These are phyloP conservation scores for Oryctes rhinoceros DNA, from an alignment of 1,140 invertebrate species.

Conservation along the genomic window DNA sequence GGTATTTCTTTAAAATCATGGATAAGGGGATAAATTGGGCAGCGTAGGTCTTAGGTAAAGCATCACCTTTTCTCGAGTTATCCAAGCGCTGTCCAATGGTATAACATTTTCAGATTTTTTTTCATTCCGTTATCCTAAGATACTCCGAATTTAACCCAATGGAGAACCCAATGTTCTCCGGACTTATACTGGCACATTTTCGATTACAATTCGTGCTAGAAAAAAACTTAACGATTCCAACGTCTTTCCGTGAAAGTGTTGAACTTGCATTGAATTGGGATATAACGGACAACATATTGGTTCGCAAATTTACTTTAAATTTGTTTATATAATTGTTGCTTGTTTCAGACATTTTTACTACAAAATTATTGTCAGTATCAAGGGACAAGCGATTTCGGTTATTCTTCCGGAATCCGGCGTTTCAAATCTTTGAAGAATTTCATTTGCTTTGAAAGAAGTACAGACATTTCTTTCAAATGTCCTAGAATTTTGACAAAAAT, in stretches of 20 bases:
- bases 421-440: too few species aligned
- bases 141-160: not conserved
- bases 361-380: too few species aligned
- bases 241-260: not conserved
- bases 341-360: too few species aligned
- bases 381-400: too few species aligned
- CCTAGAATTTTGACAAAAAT: too few species aligned
- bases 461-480: too few species aligned
- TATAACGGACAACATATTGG: not conserved
- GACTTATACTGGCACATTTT: too few species aligned
- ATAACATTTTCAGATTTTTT: not conserved
- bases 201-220: too few species aligned
- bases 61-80: not conserved
- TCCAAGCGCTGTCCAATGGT: not conserved
- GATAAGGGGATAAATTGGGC: not conserved
- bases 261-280: not conserved
- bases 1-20: not conserved
- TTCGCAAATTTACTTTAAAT: not conserved
- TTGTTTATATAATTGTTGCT: too few species aligned
- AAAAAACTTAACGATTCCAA: not conserved
- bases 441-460: not conserved
- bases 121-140: too few species aligned
- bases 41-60: not conserved
- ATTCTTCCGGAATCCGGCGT: too few species aligned
- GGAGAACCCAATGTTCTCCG: too few species aligned